phyloP scores from a whole-genome alignment of 2,888 invertebrate genomes.

The Chrysodeixis includens region DNA sequence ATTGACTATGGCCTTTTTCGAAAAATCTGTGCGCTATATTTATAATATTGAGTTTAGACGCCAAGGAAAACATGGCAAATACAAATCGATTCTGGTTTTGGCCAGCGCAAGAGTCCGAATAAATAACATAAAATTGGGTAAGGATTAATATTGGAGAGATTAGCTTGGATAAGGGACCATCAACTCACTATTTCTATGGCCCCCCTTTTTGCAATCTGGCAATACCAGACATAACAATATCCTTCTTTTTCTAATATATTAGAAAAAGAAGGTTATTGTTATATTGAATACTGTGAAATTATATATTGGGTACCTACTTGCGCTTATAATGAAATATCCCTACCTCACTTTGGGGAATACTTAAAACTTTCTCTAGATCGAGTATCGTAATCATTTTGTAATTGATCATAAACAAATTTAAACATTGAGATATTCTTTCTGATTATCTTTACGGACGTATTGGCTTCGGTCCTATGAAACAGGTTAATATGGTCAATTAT shows the following conservation, averaged over 20 bases:
- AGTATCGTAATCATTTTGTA: slow-evolving; percentile 1
- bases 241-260: slow-evolving; percentile 14
- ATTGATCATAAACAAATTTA: not conserved
- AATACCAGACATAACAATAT: slow-evolving; percentile 17
- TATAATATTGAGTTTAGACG: slow-evolving; percentile 11
- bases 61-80: slow-evolving; percentile 21
- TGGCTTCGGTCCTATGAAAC: slow-evolving; percentile 20
- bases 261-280: slow-evolving; percentile 23
- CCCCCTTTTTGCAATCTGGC: too few relatives aligned
- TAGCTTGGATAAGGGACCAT: too few relatives aligned
- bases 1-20: too few relatives aligned
- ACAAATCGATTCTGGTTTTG: slow-evolving; percentile 21
- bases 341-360: too few relatives aligned
- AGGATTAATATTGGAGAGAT: too few relatives aligned
- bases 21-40: too few relatives aligned
- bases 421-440: slow-evolving; percentile 10
- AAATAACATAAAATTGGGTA: slow-evolving; percentile 9
- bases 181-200: too few relatives aligned
- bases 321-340: too few relatives aligned
- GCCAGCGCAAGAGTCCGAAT: slow-evolving; percentile 16
- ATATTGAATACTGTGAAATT: too few relatives aligned
- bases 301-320: too few relatives aligned
- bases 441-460: slow-evolving; percentile 10
- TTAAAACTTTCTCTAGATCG: slow-evolving; percentile 8
- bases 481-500: slow-evolving; percentile 19